Evolutionary conservation across 92 coral and sea anemone genomes (phyloP).

Genomic region (Zoanthus sociatus): DNA sequence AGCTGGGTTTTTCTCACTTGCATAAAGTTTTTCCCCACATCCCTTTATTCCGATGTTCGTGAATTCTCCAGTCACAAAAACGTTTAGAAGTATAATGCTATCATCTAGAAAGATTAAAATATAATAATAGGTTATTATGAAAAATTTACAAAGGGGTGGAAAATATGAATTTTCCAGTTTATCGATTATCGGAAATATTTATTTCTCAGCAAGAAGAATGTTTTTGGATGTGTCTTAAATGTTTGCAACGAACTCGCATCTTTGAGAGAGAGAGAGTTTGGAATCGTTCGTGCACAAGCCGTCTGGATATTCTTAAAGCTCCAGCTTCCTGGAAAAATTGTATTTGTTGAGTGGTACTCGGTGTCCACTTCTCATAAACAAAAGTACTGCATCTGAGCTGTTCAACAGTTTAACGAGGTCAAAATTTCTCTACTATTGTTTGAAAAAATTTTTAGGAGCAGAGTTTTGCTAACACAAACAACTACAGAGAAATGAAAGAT

Average conservation of each 20-base stretch:
- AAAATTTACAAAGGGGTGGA: no score
- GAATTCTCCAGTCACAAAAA: no score
- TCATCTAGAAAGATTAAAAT: no score
- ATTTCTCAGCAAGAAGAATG: no score
- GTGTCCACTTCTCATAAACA: neutral
- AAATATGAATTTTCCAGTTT: no score
- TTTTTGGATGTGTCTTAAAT: neutral
- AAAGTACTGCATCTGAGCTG: neutral
- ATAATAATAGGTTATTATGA: no score
- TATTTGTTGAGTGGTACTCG: neutral
- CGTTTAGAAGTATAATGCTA: no score
- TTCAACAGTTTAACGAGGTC: neutral
- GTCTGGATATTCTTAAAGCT: neutral
- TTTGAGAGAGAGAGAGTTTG: neutral
- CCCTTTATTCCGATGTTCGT: no score
- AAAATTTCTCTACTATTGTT: neutral
- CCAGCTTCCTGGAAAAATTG: neutral
- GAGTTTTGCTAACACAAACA: neutral
- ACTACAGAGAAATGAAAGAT: neutral
- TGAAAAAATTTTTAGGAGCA: neutral
- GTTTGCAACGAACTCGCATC: neutral
- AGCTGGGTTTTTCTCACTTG: no score
- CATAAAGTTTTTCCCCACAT: no score
- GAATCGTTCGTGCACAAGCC: neutral
- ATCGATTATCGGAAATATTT: no score